phyloP scores from a whole-genome alignment of 2,888 invertebrate species.

The Phyllotreta cruciferae region DNA sequence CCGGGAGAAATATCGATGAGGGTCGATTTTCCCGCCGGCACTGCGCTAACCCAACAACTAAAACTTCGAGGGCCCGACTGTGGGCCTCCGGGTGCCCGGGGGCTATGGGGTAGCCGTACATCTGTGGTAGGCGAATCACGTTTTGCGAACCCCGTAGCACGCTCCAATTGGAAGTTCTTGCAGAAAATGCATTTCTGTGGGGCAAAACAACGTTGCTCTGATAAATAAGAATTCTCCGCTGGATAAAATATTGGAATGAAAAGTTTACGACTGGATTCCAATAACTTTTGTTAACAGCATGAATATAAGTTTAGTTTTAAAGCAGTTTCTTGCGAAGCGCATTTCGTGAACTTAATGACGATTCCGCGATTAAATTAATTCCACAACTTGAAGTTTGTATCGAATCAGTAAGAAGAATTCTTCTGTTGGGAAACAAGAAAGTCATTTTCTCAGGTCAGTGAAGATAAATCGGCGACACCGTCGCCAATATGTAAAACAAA shows the following conservation, averaged over 20 bases:
- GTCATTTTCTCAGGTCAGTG: too few species aligned
- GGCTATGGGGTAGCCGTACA: conserved; percentile 1
- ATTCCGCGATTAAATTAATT: too few species aligned
- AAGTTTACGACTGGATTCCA: conserved; percentile 9
- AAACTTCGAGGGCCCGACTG: conserved; percentile 8
- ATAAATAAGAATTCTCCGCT: conserved; percentile 23
- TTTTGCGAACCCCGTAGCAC: conserved; percentile 25
- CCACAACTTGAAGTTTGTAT: too few species aligned
- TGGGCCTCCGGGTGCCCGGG: neutral
- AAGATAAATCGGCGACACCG: conserved; percentile 4
- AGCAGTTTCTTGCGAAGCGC: too few species aligned
- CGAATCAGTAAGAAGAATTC: too few species aligned
- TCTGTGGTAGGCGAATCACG: conserved; percentile 33
- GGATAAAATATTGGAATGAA: conserved; percentile 14
- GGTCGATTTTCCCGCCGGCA: neutral
- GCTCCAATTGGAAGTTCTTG: conserved; percentile 33
- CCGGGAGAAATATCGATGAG: too few species aligned
- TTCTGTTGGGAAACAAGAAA: too few species aligned
- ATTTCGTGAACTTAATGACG: too few species aligned
- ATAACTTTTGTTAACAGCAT: conserved; percentile 6
- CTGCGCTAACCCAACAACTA: conserved; percentile 9
- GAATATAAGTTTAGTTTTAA: conserved; percentile 3
- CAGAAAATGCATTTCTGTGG: conserved; percentile 33
- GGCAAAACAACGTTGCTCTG: conserved; percentile 27
- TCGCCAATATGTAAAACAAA: conserved; percentile 39